Percentiles rank a stretch among this genome's conserved stretches.
These are phyloP conservation scores for Unio pictorum DNA, from an alignment of 2,888 invertebrate species.

Conservation along the genomic window DNA sequence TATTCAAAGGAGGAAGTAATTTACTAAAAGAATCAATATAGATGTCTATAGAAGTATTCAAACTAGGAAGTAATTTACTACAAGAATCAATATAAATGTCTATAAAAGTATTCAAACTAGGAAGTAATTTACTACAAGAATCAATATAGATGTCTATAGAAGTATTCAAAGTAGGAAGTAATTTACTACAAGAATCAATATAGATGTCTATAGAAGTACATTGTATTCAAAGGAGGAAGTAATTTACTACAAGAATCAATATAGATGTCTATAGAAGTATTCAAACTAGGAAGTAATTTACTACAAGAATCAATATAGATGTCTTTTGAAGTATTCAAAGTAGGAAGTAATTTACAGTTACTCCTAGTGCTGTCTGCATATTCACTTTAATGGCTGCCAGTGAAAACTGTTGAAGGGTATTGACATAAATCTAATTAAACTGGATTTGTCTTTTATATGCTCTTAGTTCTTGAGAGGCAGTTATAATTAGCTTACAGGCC, in stretches of 20 bases:
- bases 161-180: not conserved
- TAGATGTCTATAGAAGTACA: not conserved
- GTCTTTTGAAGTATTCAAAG: not conserved
- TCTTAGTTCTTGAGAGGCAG: too few relatives aligned
- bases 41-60: not conserved
- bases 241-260: slow-evolving; percentile 11
- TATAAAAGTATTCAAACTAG: not conserved
- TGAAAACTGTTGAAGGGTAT: too few relatives aligned
- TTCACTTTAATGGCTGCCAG: too few relatives aligned
- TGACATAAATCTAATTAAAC: too few relatives aligned
- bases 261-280: slow-evolving; percentile 12
- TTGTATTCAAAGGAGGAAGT: not conserved
- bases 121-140: slow-evolving; percentile 5
- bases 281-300: not conserved
- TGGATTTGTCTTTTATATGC: too few relatives aligned
- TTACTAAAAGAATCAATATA: slow-evolving; percentile 22
- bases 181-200: too few relatives aligned
- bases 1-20: not conserved
- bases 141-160: slow-evolving; percentile 18
- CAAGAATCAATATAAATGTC: slow-evolving; percentile 22
- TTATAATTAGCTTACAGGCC: too few relatives aligned
- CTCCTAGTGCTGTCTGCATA: too few relatives aligned
- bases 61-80: not conserved
- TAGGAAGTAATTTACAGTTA: not conserved
- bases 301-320: slow-evolving; percentile 24